Conservation (phyloP, 2,888 invertebrate genomes). For the Xestia xanthographa region DNA sequence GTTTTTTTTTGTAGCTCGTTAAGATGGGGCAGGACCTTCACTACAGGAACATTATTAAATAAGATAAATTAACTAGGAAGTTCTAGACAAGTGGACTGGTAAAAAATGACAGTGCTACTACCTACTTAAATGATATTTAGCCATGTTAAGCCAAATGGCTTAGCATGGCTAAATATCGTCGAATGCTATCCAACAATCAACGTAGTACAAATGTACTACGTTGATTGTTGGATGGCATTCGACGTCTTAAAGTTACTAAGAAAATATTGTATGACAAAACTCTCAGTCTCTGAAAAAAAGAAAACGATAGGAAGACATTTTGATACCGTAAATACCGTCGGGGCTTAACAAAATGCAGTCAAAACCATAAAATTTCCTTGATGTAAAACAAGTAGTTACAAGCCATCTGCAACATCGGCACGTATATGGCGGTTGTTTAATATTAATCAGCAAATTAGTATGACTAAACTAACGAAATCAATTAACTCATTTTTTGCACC, state of each 20-base stretch:
- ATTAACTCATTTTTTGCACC: constrained; percentile 82
- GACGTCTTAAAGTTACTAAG: too few species aligned
- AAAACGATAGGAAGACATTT: constrained; percentile 47
- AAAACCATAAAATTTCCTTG: constrained; percentile 80
- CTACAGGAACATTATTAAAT: not conserved
- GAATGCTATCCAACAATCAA: too few species aligned
- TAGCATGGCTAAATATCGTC: too few species aligned
- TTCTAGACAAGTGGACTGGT: not conserved
- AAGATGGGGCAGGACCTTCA: not conserved
- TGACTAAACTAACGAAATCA: constrained; percentile 87
- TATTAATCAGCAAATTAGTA: constrained; percentile 88
- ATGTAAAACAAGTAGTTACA: constrained; percentile 76
- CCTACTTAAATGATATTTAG: not conserved
- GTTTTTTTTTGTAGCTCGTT: not conserved
- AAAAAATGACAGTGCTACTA: not conserved
- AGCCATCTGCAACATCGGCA: constrained; percentile 81
- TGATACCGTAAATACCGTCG: constrained; percentile 33
- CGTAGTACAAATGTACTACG: not conserved
- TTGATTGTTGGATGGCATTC: not conserved
- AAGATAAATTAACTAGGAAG: not conserved
- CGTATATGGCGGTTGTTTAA: constrained; percentile 83
- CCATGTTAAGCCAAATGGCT: not conserved
- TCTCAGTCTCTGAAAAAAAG: constrained; percentile 1
- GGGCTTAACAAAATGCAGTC: constrained; percentile 60
- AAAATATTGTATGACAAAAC: not conserved